Conservation (phyloP, 2,797 vertebrate species). For the Bradypodion ventrale region DNA sequence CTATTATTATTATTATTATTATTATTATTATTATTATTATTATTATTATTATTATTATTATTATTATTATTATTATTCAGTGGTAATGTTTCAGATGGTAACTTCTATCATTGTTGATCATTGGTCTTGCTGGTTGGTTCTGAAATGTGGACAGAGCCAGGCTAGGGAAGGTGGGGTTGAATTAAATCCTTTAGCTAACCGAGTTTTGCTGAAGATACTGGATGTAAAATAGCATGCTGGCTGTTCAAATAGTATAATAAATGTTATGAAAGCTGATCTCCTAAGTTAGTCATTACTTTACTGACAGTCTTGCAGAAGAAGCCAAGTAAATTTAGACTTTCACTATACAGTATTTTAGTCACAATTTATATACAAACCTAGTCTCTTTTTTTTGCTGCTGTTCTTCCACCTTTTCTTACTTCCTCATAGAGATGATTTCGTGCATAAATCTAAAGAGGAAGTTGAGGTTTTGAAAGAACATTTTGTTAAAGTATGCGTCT, state of each 20-base stretch:
- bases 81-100: neutral
- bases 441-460: conserved; percentile 10
- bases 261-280: neutral
- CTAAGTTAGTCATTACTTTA: neutral
- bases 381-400: neutral
- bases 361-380: neutral
- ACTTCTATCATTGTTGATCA: neutral
- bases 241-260: neutral
- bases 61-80: no score
- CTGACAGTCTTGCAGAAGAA: neutral
- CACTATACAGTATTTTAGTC: neutral
- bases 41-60: no score
- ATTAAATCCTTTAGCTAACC: neutral
- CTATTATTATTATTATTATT: no score
- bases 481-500: neutral
- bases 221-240: neutral
- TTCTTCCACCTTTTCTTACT: neutral
- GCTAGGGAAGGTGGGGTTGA: neutral
- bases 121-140: neutral
- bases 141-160: neutral
- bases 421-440: conserved; percentile 6
- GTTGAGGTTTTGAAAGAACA: conserved; percentile 10
- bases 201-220: neutral
- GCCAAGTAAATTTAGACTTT: neutral
- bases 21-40: no score